These are phyloP conservation scores for Mormyrus iriodes DNA, from an alignment of 2,113 vertebrate species.

Conservation along the genomic window DNA sequence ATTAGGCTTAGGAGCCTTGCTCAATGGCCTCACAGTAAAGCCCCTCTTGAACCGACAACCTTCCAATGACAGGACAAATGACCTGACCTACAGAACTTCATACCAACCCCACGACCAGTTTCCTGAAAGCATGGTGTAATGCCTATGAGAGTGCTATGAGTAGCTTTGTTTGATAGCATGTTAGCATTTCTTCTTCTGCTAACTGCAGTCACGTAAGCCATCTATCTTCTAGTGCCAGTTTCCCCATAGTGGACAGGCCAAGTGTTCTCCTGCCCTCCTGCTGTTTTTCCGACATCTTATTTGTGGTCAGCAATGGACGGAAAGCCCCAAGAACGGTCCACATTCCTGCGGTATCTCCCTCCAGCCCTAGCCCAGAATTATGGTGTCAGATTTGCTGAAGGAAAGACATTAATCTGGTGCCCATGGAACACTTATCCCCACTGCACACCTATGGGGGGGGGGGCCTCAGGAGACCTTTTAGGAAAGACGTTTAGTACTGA, in stretches of 20 bases:
- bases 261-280: background rate
- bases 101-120: background rate
- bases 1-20: background rate
- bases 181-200: background rate
- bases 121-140: background rate
- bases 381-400: slow-evolving; percentile 34
- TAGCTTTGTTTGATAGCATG: background rate
- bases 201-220: background rate
- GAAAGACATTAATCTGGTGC: slow-evolving; percentile 32
- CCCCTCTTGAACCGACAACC: background rate
- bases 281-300: slow-evolving; percentile 1
- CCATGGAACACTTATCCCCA: slow-evolving; percentile 32
- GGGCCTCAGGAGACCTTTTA: slow-evolving; percentile 27
- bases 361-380: slow-evolving; percentile 26
- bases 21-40: background rate
- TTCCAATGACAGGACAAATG: background rate
- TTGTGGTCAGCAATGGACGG: slow-evolving; percentile 17
- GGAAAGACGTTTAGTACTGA: slow-evolving; percentile 19
- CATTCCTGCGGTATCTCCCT: slow-evolving; percentile 32
- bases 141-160: background rate
- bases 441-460: slow-evolving; percentile 23
- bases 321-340: slow-evolving; percentile 22
- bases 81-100: background rate
- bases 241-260: background rate
- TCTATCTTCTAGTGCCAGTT: background rate